phyloP scores from a whole-genome alignment of 2,113 vertebrate genomes.

The Pachyramphus minor region DNA sequence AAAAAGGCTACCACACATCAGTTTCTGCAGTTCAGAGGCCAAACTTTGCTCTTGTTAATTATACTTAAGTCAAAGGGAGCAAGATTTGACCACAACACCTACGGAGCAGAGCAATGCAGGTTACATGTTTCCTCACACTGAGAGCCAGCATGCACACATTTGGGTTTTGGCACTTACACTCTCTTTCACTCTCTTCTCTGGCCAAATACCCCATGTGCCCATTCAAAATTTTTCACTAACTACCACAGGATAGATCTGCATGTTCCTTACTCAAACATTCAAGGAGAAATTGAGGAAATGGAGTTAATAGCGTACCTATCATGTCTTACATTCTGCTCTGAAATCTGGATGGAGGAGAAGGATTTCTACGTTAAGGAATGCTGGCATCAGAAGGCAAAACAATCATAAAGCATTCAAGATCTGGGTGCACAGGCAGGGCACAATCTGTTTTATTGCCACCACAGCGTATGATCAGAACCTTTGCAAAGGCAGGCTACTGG shows the following conservation, averaged over 20 bases:
- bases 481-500: not conserved
- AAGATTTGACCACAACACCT: not conserved
- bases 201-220: not conserved
- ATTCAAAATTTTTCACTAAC: not conserved
- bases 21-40: slow-evolving; percentile 16
- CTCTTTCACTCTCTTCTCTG: not conserved
- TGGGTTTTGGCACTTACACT: not conserved
- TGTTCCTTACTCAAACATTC: not conserved
- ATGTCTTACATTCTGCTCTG: not conserved
- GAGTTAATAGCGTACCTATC: not conserved
- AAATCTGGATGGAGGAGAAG: not conserved
- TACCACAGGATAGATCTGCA: not conserved
- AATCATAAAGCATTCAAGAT: not conserved
- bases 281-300: not conserved
- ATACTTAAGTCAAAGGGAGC: not conserved
- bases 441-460: not conserved
- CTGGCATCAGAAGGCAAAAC: not conserved
- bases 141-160: not conserved
- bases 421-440: not conserved
- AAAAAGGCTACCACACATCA: not conserved
- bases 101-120: not conserved
- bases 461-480: not conserved
- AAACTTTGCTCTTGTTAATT: slow-evolving; percentile 26
- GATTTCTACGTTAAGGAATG: not conserved
- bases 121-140: not conserved